Evolutionary conservation across 1,140 invertebrate genomes (phyloP).

Genomic region (Tribolium madens): DNA sequence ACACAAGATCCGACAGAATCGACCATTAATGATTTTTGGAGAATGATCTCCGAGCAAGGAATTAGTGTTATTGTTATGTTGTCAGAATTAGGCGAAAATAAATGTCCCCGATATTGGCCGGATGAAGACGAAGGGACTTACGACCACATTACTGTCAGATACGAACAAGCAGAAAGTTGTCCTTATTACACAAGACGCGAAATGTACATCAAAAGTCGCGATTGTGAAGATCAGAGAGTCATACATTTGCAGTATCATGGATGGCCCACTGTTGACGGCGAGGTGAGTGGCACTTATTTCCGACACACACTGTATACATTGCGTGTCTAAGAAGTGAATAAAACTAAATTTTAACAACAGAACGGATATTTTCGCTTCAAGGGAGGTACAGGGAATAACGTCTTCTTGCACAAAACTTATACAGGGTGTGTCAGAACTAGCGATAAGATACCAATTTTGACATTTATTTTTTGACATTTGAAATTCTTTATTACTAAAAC

Average conservation of each 20-base stretch:
- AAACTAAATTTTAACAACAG: no score
- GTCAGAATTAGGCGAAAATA: conserved; percentile 83
- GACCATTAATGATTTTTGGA: conserved; percentile 95
- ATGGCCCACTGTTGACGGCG: conserved; percentile 88
- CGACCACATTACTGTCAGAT: conserved; percentile 87
- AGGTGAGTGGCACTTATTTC: conserved; percentile 70
- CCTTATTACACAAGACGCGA: conserved; percentile 88
- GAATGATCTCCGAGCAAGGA: conserved; percentile 95
- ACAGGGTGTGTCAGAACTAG: no score
- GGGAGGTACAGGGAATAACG: no score
- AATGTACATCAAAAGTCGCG: conserved; percentile 84
- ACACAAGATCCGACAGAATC: conserved; percentile 93
- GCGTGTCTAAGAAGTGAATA: no score
- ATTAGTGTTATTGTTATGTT: conserved; percentile 94
- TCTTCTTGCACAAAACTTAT: no score
- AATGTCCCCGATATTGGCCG: conserved; percentile 93
- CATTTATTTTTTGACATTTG: no score
- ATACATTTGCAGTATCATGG: conserved; percentile 91
- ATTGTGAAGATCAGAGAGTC: conserved; percentile 80
- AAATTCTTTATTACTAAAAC: no score
- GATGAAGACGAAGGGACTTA: conserved; percentile 87
- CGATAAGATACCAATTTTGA: no score
- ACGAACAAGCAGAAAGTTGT: conserved; percentile 88
- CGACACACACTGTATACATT: background rate
- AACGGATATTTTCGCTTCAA: no score